Conservation (phyloP, 2,888 invertebrate genomes). For the Lasioglossum calceatum region DNA sequence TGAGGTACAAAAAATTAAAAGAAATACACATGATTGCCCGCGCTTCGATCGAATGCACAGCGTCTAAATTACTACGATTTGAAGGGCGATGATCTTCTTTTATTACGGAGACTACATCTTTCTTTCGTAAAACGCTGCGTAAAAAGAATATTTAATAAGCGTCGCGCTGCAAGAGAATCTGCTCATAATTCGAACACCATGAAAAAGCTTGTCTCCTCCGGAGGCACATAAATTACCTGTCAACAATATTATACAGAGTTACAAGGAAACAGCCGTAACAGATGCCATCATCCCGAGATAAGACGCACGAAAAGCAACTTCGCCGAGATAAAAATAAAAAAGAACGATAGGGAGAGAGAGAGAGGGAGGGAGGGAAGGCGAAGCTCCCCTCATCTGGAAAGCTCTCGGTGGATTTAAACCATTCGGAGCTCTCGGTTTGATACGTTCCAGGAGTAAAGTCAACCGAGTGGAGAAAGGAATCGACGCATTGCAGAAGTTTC, state of each 20-base stretch:
- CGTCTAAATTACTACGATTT: background rate
- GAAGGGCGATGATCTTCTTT: background rate
- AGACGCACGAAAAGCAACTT: constrained; percentile 38
- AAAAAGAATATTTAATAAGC: constrained; percentile 16
- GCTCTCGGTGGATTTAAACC: constrained; percentile 45
- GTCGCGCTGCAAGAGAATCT: constrained; percentile 9
- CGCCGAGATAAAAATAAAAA: constrained; percentile 41
- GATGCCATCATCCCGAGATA: constrained; percentile 48
- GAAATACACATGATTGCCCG: no score
- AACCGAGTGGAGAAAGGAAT: constrained; percentile 29
- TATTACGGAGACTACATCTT: background rate
- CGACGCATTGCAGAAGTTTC: constrained; percentile 3
- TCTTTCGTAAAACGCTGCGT: background rate
- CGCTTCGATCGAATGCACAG: background rate
- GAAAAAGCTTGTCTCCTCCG: constrained; percentile 12
- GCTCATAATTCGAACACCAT: constrained; percentile 20
- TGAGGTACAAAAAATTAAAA: background rate
- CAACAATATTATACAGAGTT: constrained; percentile 47
- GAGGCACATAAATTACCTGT: constrained; percentile 48
- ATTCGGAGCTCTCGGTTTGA: constrained; percentile 45
- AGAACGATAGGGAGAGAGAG: background rate
- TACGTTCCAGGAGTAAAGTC: constrained; percentile 53
- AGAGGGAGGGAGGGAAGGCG: background rate
- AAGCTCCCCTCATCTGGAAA: constrained; percentile 1
- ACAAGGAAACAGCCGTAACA: constrained; percentile 43